phyloP scores from a whole-genome alignment of 1,140 invertebrate genomes.

The Venturia canescens region DNA sequence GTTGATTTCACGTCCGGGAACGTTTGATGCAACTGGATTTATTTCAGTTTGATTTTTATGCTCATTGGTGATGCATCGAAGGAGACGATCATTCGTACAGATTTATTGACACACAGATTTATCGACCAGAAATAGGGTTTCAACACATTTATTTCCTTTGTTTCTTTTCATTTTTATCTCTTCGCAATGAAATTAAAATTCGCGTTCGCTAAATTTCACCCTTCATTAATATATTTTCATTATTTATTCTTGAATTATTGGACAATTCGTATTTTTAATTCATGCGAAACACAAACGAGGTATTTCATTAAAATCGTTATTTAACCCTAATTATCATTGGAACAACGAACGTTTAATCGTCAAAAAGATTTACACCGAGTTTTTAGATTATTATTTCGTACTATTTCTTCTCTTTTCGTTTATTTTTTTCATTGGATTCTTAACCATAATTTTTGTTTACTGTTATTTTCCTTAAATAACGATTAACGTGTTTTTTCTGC shows the following conservation, averaged over 20 bases:
- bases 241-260: not conserved
- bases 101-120: not conserved
- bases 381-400: constrained; percentile 36
- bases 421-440: constrained; percentile 28
- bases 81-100: constrained; percentile 26
- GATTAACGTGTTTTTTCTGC: not conserved
- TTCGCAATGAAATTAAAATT: not conserved
- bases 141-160: not conserved
- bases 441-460: constrained; percentile 23
- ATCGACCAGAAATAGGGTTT: constrained; percentile 29
- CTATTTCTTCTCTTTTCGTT: constrained; percentile 12
- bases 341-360: constrained; percentile 44
- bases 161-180: not conserved
- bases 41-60: constrained; percentile 56
- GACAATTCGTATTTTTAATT: not conserved
- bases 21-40: constrained; percentile 46
- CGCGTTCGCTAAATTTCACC: not conserved
- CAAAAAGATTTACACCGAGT: constrained; percentile 45
- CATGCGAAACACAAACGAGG: not conserved
- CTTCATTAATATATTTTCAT: not conserved
- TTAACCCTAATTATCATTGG: constrained; percentile 29
- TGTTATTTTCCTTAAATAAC: constrained; percentile 20
- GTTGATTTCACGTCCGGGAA: not conserved
- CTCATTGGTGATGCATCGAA: constrained; percentile 54
- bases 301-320: not conserved